phyloP scores from a whole-genome alignment of 2,888 invertebrate genomes.

The Caenorhabditis panamensis region DNA sequence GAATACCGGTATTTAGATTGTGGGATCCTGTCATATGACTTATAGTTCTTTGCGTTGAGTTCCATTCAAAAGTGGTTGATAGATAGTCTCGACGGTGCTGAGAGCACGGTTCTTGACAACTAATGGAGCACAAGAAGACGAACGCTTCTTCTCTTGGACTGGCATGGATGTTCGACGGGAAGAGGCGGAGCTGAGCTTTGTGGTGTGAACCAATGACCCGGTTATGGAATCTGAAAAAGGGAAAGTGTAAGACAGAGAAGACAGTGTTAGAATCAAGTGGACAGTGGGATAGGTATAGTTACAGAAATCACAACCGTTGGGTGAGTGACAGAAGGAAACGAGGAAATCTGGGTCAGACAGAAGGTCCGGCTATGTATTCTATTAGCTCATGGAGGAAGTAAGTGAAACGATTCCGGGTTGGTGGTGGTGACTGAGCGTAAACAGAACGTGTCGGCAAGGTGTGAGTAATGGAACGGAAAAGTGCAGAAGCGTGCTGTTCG shows the following conservation, averaged over 20 bases:
- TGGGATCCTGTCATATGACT: neutral
- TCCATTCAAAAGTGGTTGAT: conserved; percentile 49
- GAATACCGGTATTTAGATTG: conserved; percentile 6
- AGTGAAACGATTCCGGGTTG: no score
- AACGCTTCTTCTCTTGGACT: conserved; percentile 39
- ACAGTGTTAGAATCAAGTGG: neutral
- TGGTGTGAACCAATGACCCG: conserved; percentile 52
- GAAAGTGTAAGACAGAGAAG: neutral
- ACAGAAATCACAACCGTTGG: neutral
- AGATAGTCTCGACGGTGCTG: conserved; percentile 52
- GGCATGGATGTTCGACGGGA: conserved; percentile 54
- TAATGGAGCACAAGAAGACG: conserved; percentile 31
- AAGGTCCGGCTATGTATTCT: no score
- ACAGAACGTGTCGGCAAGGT: no score
- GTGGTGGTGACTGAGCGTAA: no score
- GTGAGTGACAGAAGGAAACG: neutral
- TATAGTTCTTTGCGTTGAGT: conserved; percentile 37
- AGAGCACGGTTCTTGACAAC: conserved; percentile 37
- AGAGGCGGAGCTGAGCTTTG: conserved; percentile 49
- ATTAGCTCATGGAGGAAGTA: no score
- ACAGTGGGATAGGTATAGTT: conserved; percentile 2
- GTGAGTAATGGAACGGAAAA: neutral
- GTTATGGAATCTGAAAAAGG: conserved; percentile 49
- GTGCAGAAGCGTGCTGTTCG: conserved; percentile 28
- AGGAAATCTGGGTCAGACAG: neutral